Base-by-base conservation (phyloP, 2,113 vertebrate species). In the Morphnarchus princeps region DNA sequence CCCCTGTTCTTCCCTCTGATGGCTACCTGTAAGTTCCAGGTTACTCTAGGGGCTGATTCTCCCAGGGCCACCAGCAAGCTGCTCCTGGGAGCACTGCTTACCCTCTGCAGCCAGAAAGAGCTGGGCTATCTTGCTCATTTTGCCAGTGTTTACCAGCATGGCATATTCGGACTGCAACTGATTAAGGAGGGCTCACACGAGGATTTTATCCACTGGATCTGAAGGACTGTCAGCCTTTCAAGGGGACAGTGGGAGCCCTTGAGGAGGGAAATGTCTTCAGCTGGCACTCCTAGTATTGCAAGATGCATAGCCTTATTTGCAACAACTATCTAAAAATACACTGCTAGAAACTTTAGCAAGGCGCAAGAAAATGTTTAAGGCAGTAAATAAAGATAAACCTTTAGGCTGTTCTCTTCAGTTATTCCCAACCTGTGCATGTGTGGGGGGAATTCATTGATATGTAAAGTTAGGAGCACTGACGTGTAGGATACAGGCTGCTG, bases 401-500 rank as follows among this genome's bases (percentile, higher is more conserved):
- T 86, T 52, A 74, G 40, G 49, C 36, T 82, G 26, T 89, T 94
- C 81, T 72, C 89, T 97, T 80, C 40, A 72, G 6, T 82, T 93
- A 19, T 76, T 96, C 88, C 95, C 89, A 96, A 74, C 49, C 38
- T 52, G 71, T 95, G 50, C 45, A 12, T 9, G 3, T 49, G 76
- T 88, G 88, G 38, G 67, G 82, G 50, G 66, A 89, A 95, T 79
- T 95, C 90, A 93, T 40, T 97, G 92, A 79, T 96, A 96, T 82
- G 93, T 87, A 97, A 95, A 66, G 78, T 94, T 90, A 86, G 82
- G 70, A 96, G 38, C 54, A 81, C 31, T 54, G 43, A 89, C 62
- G 58, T 93, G 58, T 90, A 96, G 93, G 92, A 93, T 95, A 94
- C 58, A 87, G 73, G 58, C 66, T 79, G 28, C n/a, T 94, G 83